A percentile compares a stretch with the other conserved stretches of the same genome.
These are phyloP conservation scores for Thecophora atra DNA, from an alignment of 2,888 invertebrate genomes.

Conservation along the genomic window DNA sequence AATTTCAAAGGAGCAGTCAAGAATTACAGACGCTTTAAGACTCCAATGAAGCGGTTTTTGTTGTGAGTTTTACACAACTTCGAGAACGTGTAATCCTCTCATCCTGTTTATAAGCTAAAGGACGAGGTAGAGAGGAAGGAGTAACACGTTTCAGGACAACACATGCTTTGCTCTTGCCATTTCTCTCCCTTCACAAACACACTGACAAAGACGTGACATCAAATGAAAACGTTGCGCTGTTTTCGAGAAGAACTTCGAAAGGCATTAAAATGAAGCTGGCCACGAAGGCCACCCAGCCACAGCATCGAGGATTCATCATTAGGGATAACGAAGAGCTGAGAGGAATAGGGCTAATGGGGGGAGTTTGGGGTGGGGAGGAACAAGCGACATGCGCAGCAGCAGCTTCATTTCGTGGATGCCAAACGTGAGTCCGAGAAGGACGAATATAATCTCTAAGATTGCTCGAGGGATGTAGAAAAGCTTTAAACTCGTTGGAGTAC, in stretches of 20 bases:
- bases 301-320: slow-evolving; percentile 12
- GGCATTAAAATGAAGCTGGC: slow-evolving; percentile 4
- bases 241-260: slow-evolving; percentile 8
- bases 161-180: no score
- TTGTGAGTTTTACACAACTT: neutral
- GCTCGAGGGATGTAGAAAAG: neutral
- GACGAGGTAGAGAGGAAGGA: neutral
- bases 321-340: neutral
- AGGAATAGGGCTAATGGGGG: neutral
- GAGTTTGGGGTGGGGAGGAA: neutral
- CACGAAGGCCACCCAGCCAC: slow-evolving; percentile 33
- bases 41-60: neutral
- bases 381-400: slow-evolving; percentile 51
- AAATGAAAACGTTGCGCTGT: slow-evolving; percentile 17
- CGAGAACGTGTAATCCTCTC: neutral
- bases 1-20: slow-evolving; percentile 4
- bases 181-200: no score
- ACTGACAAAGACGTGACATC: neutral
- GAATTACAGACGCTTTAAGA: slow-evolving; percentile 21
- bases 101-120: no score
- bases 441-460: slow-evolving; percentile 40
- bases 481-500: neutral
- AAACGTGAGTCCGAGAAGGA: slow-evolving; percentile 50
- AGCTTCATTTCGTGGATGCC: neutral
- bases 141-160: slow-evolving; percentile 6